Percentiles rank a stretch among this genome's conserved stretches.
These are phyloP conservation scores for Stictocephala bisonia DNA, from an alignment of 2,888 invertebrate genomes.

Conservation along the genomic window DNA sequence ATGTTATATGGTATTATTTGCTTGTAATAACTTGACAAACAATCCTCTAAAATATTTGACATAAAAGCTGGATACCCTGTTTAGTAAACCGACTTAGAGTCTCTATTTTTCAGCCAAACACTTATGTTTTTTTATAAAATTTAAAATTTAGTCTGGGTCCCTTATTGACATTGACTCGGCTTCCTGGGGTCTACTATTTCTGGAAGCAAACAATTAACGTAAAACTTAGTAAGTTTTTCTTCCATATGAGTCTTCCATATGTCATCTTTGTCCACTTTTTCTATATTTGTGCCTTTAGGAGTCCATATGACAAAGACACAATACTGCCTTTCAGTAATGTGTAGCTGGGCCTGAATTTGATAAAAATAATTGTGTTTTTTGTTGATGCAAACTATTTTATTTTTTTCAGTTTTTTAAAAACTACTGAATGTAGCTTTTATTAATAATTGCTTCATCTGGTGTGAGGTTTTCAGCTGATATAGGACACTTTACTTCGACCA, in stretches of 20 bases:
- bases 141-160: conserved; percentile 36
- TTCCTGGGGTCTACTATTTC: conserved; percentile 36
- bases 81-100: too few species aligned
- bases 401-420: background rate
- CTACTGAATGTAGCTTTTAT: conserved; percentile 14
- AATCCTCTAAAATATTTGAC: too few species aligned
- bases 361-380: conserved; percentile 18
- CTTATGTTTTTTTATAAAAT: too few species aligned
- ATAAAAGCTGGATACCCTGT: too few species aligned
- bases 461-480: conserved; percentile 25
- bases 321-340: conserved; percentile 20
- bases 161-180: conserved; percentile 24
- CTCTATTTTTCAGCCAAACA: too few species aligned
- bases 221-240: conserved; percentile 16
- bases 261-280: conserved; percentile 9
- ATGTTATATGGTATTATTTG: too few species aligned
- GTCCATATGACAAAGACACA: conserved; percentile 34
- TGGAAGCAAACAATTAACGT: conserved; percentile 35
- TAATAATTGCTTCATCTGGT: conserved; percentile 26
- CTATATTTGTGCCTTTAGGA: conserved; percentile 14
- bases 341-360: conserved; percentile 42
- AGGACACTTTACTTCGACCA: conserved; percentile 34
- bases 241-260: conserved; percentile 22
- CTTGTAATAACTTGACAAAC: too few species aligned
- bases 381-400: conserved; percentile 15